Evolutionary conservation across 2,888 invertebrate species (phyloP), one percentile per base, ranked within the genome.

Genomic region (Dryobota labecula): DNA sequence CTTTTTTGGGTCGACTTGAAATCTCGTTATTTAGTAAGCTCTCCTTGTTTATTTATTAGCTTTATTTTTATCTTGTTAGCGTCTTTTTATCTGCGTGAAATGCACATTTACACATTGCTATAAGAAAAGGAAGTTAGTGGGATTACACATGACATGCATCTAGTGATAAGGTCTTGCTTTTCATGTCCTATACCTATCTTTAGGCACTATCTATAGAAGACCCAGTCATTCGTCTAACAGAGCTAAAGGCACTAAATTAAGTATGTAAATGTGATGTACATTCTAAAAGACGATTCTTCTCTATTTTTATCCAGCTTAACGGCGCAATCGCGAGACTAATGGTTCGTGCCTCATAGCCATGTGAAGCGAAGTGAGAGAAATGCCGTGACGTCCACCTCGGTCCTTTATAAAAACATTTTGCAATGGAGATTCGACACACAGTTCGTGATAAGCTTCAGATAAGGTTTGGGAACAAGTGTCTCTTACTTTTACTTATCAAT

Each of bases 301-400:
- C 86, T 90, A 90, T 92, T 92, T 92, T 92, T 90, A 89, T 90
- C 80, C 87, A 84, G 83, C 84, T 90, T 91, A 90, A 92, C 82
- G 85, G 86, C 87, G 86, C 80, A 86, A 88, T 90, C 84, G 79
- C 84, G 84, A 79, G 88, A 86, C 90, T 92, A 95, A 95, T 95
- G 95, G 93, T 83, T 92, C 87, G 94, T 87, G 81, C 85, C 80
- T 89, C 87, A 90, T 92, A 90, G 87, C 89, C 86, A 88, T 86
- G 92, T 90, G 89, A 92, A 93, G 89, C 92, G 90, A 88, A 83
- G 86, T 87, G 94, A 89, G 89, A 93, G 88, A 91, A 90, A 94
- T 92, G 91, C 73, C 79, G 80, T 95, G 94, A 95, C 94, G 95
- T 93, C 90, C 80, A 85, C 73, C 65, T 78, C 65, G 71, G 49